Evolutionary conservation across 2,888 invertebrate genomes (phyloP).

Genomic region (Melanotus villosus): DNA sequence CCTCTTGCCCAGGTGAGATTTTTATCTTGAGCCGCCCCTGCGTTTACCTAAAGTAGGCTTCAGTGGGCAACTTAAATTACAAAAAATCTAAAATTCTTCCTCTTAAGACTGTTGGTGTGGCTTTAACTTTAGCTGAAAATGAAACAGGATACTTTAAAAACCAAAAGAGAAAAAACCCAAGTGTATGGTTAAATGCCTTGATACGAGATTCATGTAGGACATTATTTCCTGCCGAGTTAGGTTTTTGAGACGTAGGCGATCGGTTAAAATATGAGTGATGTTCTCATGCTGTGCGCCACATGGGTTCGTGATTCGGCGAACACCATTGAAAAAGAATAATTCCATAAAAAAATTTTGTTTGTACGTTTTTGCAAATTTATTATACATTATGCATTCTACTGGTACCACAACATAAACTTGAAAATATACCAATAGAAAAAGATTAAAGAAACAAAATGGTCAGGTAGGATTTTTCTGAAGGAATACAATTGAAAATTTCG

Average conservation of each 20-base stretch:
- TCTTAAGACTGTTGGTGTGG: no score
- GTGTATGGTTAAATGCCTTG: no score
- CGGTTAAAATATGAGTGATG: constrained; percentile 36
- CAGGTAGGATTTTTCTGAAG: background rate
- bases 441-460: background rate
- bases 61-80: no score
- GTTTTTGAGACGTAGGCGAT: constrained; percentile 31
- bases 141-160: no score
- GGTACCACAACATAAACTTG: background rate
- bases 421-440: background rate
- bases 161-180: no score
- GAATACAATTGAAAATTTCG: no score
- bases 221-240: constrained; percentile 10
- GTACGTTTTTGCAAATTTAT: constrained; percentile 8
- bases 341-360: background rate
- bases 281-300: constrained; percentile 40
- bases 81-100: no score
- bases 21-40: no score
- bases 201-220: constrained; percentile 16
- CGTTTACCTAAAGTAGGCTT: no score
- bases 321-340: constrained; percentile 27
- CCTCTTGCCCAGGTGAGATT: no score
- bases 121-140: no score
- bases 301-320: constrained; percentile 38
- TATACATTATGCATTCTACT: background rate